Conservation (phyloP, 1,140 invertebrate genomes). For the Drosophila melanogaster region Release_6_plus_ISO1_MT NT_033779.5:11054001-11054500, state of each 20-base stretch:
- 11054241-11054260: constrained; percentile 24
- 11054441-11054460: constrained; percentile 57
- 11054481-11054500: constrained; percentile 43
- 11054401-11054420: constrained; percentile 55
- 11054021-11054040: constrained; percentile 13
- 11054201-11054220: neutral
- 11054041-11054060: neutral
- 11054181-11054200: neutral
- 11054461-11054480: constrained; percentile 70
- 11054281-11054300: constrained; percentile 4
- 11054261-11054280: constrained; percentile 28
- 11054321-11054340: constrained; percentile 19
- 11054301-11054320: constrained; percentile 57
- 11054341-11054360: constrained; percentile 39
- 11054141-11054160: neutral
- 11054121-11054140: neutral
- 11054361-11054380: constrained; percentile 53
- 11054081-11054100: constrained; percentile 6
- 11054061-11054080: constrained; percentile 24
- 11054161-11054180: constrained; percentile 1
- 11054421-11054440: constrained; percentile 49
- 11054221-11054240: constrained; percentile 17
- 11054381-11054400: constrained; percentile 56
- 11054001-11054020: constrained; percentile 11
- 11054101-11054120: neutral